phyloP scores from a whole-genome alignment of 1,140 invertebrate genomes.

The Cheumatopsyche charites region DNA sequence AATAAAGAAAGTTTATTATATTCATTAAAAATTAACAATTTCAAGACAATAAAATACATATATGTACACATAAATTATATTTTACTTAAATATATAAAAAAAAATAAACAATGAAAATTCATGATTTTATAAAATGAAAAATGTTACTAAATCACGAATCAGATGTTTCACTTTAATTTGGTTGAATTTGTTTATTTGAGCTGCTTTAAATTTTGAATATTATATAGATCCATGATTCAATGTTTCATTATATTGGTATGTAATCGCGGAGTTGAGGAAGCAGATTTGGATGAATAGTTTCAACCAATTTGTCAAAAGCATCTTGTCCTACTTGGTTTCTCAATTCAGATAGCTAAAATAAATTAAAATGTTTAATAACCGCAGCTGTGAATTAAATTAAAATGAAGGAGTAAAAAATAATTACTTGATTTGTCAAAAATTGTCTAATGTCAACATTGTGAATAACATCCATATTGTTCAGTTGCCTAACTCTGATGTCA shows the following conservation, averaged over 20 bases:
- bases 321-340: conserved; percentile 69
- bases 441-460: conserved; percentile 54
- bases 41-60: conserved; percentile 42
- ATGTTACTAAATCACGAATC: neutral
- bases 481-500: conserved; percentile 51
- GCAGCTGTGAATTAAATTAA: conserved; percentile 30
- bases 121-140: conserved; percentile 1
- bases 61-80: conserved; percentile 35
- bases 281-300: conserved; percentile 69
- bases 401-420: conserved; percentile 30
- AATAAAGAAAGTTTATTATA: conserved; percentile 27
- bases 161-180: neutral
- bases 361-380: conserved; percentile 35
- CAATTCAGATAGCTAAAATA: conserved; percentile 66
- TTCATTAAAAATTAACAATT: conserved; percentile 15
- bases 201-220: neutral
- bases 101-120: conserved; percentile 7
- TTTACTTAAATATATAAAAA: conserved; percentile 22
- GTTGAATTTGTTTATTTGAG: neutral
- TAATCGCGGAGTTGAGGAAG: conserved; percentile 70
- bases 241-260: conserved; percentile 53
- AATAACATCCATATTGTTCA: conserved; percentile 53
- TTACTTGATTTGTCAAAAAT: conserved; percentile 54
- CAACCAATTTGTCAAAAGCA: conserved; percentile 74
- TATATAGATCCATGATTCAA: too few species aligned